Evolutionary conservation across 2,888 invertebrate genomes (phyloP).

Genomic region (Platycheirus albimanus): DNA sequence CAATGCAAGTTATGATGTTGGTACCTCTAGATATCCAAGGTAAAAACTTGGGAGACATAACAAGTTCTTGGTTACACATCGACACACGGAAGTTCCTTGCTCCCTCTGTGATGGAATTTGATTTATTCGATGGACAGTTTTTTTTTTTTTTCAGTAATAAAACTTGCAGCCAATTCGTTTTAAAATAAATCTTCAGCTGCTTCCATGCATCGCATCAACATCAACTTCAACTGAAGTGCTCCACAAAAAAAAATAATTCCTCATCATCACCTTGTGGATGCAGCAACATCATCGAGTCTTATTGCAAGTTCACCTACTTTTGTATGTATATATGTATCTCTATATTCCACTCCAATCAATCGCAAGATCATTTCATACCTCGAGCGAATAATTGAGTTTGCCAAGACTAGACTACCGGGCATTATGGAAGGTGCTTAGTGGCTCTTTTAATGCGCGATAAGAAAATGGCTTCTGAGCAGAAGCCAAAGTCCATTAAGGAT

Average conservation of each 20-base stretch:
- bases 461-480: conserved; percentile 47
- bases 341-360: conserved; percentile 66
- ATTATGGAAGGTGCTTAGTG: conserved; percentile 35
- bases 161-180: conserved; percentile 46
- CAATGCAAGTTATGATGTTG: conserved; percentile 15
- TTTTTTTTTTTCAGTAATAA: conserved; percentile 56
- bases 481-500: conserved; percentile 61
- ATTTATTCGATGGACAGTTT: conserved; percentile 58
- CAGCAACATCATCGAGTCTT: conserved; percentile 1
- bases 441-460: conserved; percentile 45
- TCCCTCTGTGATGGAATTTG: conserved; percentile 43
- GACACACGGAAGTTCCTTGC: conserved; percentile 46
- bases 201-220: background rate
- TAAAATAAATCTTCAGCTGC: conserved; percentile 42
- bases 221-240: conserved; percentile 7
- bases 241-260: conserved; percentile 1
- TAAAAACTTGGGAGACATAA: conserved; percentile 23
- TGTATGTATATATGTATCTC: no score
- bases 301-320: conserved; percentile 46
- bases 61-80: conserved; percentile 67
- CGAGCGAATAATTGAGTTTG: conserved; percentile 63
- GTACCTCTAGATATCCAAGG: conserved; percentile 13
- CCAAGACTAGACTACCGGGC: conserved; percentile 22
- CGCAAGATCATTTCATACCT: conserved; percentile 70
- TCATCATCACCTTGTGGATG: conserved; percentile 28